Evolutionary conservation across 2,888 invertebrate genomes (phyloP), one percentile per base, ranked within the genome.

Genomic region (Cataglyphis cursor): DNA sequence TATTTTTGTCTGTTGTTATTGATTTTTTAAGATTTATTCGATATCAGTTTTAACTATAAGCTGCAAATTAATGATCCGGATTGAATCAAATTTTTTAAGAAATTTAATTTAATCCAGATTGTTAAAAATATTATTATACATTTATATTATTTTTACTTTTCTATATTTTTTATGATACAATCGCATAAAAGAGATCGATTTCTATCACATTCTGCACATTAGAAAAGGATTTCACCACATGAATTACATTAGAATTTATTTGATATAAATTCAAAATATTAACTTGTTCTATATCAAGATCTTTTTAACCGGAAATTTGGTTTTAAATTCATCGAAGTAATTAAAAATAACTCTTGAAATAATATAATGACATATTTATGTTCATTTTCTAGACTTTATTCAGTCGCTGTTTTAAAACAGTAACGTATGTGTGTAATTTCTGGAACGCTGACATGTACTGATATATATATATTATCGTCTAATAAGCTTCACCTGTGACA

Each of bases 181-280:
- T 38, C 18, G 2, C n/a, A 10, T 35, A 28, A 18, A 10, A 70
- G 31, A 70, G n/a, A 68, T 1, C 9, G 9, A 35, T 48, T 21
- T 35, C 21, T 31, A 15, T 35, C 21, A 31, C 9, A 51, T 31
- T 70, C n/a, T 21, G 48, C 6, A 5, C 18, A 68, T 12, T 9
- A 31, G 12, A n/a, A 35, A 31, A 70, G 15, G 31, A 54, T 51
- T 8, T 15, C 35, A 15, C n/a, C 8, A 21, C 15, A 70, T 54
- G 21, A 70, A 54, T 8, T 48, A 48, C 12, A 54, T 10, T 24
- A 18, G 6, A 72, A 24, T 57, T 72, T 72, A 51, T 57, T 72
- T 38, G 6, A 4, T 35, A 57, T 51, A n/a, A 51, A n/a, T 51
- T n/a, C 2, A 41, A 31, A 57, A 0, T 15, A 72, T 51, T 21